These are phyloP conservation scores for Leptocoma aspasia DNA, from an alignment of 2,113 vertebrate species.

Conservation along the genomic window DNA sequence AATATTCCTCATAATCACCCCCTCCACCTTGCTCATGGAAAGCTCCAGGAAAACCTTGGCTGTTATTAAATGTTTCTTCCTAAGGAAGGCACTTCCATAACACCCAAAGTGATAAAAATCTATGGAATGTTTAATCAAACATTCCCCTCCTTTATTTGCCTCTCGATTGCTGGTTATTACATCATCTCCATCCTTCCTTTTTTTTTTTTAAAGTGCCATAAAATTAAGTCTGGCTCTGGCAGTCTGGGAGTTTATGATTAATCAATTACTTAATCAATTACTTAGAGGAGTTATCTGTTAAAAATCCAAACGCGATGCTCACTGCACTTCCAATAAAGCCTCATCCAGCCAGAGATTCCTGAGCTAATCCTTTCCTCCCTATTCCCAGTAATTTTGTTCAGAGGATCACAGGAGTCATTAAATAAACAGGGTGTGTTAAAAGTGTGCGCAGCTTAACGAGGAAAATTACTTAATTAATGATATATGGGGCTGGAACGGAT, in stretches of 20 bases:
- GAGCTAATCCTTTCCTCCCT: constrained; percentile 32
- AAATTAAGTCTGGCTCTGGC: constrained; percentile 45
- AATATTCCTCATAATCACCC: neutral
- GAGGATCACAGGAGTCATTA: constrained; percentile 35
- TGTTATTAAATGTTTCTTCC: neutral
- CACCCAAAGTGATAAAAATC: neutral
- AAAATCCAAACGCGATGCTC: constrained; percentile 2
- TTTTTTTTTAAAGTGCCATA: neutral
- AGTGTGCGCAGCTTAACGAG: neutral
- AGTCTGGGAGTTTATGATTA: constrained; percentile 61
- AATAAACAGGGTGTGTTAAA: constrained; percentile 46
- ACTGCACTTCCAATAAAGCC: neutral
- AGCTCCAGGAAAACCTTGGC: neutral
- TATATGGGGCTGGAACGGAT: neutral
- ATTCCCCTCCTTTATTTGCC: constrained; percentile 23
- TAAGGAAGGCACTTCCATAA: neutral
- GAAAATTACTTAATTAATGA: constrained; percentile 38
- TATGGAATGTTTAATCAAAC: constrained; percentile 54
- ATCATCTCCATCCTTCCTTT: neutral
- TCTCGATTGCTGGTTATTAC: constrained; percentile 31
- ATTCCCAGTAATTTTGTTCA: constrained; percentile 44
- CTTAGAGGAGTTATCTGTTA: constrained; percentile 54
- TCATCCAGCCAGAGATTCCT: neutral
- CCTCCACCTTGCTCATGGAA: neutral
- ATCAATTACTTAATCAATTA: constrained; percentile 70